Evolutionary conservation across 2,888 invertebrate species (phyloP).

Genomic region (Pteria penguin): DNA sequence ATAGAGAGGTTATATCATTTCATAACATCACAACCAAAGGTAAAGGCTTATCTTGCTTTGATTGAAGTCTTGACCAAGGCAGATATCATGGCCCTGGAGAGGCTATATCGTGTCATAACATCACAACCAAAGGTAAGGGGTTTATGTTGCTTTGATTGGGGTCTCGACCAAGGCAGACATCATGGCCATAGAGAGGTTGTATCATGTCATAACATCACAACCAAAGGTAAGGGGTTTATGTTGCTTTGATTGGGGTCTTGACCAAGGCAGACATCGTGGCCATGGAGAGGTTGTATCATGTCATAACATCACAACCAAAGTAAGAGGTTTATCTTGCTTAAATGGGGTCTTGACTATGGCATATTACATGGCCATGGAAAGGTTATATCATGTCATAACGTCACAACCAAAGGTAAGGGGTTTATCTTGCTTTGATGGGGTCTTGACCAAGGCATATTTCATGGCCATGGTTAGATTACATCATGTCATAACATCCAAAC

Average conservation of each 20-base stretch:
- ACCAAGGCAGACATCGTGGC: constrained; percentile 48
- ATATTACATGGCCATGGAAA: constrained; percentile 49
- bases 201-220: constrained; percentile 49
- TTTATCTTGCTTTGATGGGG: too few species aligned
- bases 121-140: constrained; percentile 42
- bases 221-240: constrained; percentile 52
- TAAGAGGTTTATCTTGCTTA: too few species aligned
- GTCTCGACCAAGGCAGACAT: constrained; percentile 47
- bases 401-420: constrained; percentile 58
- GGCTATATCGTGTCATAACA: constrained; percentile 48
- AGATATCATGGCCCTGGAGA: constrained; percentile 49
- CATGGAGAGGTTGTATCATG: constrained; percentile 52
- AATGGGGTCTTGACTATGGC: constrained; percentile 46
- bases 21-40: constrained; percentile 55
- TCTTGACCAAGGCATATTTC: too few species aligned
- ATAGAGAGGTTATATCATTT: constrained; percentile 53
- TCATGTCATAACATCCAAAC: too few species aligned
- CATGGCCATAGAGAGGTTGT: constrained; percentile 50
- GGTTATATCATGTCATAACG: constrained; percentile 48
- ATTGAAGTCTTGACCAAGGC: constrained; percentile 46
- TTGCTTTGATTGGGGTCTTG: constrained; percentile 38
- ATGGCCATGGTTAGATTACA: too few species aligned
- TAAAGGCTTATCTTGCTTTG: constrained; percentile 14
- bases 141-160: constrained; percentile 16
- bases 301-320: constrained; percentile 54